These are phyloP conservation scores for Cotesia congregata DNA, from an alignment of 2,888 invertebrate species.

Conservation along the genomic window DNA sequence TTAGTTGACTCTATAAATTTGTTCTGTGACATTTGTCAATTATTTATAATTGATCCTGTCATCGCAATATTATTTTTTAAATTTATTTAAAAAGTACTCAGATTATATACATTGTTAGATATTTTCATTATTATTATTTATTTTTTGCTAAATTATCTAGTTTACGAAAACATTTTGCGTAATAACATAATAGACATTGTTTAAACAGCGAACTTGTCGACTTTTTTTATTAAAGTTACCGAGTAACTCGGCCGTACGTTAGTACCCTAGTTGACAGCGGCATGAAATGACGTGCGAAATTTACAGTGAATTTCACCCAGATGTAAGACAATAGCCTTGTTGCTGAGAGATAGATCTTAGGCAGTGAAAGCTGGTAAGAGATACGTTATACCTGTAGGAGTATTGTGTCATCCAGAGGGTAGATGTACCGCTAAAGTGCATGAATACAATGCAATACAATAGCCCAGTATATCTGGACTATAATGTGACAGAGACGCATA, in stretches of 20 bases:
- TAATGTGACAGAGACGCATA: conserved; percentile 55
- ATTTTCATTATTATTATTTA: too few relatives aligned
- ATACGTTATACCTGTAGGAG: conserved; percentile 30
- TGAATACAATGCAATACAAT: conserved; percentile 48
- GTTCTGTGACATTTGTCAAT: too few relatives aligned
- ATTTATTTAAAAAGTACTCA: too few relatives aligned
- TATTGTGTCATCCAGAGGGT: conserved; percentile 35
- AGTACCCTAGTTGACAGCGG: not conserved
- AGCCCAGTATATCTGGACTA: conserved; percentile 47
- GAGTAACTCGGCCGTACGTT: not conserved
- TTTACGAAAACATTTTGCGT: too few relatives aligned
- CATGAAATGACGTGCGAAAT: conserved; percentile 24
- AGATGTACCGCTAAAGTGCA: conserved; percentile 42
- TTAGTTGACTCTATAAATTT: too few relatives aligned
- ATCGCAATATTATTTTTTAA: too few relatives aligned
- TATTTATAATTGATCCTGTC: too few relatives aligned
- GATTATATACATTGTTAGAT: too few relatives aligned
- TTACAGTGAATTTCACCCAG: conserved; percentile 8
- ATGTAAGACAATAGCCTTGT: conserved; percentile 27
- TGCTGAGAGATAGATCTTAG: conserved; percentile 27
- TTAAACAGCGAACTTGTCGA: not conserved
- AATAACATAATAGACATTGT: not conserved
- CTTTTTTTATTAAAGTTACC: not conserved
- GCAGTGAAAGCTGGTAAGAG: conserved; percentile 26
- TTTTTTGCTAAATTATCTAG: too few relatives aligned